Percentiles rank a stretch among this genome's conserved stretches.
Conservation (phyloP, 2,888 invertebrate genomes). For the Poecilobothrus nobilitatus region DNA sequence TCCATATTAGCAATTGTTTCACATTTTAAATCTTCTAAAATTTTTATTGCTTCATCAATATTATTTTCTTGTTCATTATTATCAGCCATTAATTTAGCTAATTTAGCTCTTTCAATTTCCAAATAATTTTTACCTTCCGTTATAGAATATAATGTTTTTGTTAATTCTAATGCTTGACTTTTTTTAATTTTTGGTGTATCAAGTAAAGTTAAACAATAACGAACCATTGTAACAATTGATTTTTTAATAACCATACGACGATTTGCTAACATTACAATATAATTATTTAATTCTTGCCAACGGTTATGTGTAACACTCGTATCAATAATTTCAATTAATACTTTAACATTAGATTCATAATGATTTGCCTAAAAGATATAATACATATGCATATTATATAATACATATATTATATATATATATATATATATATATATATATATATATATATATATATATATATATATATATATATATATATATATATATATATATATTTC, state of each 20-base stretch:
- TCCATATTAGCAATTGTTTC: constrained; percentile 97
- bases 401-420: too few species aligned
- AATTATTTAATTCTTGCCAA: constrained; percentile 81
- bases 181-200: constrained; percentile 78
- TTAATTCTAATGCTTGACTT: constrained; percentile 76
- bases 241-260: constrained; percentile 80
- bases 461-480: too few species aligned
- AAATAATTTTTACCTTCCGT: constrained; percentile 97
- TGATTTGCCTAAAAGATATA: constrained; percentile 46
- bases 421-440: too few species aligned
- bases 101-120: constrained; percentile 86
- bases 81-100: constrained; percentile 75
- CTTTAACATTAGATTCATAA: constrained; percentile 78
- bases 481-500: not conserved
- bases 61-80: constrained; percentile 69
- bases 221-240: constrained; percentile 86
- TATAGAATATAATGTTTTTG: constrained; percentile 80
- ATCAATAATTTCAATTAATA: constrained; percentile 79
- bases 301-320: constrained; percentile 78
- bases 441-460: too few species aligned
- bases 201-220: constrained; percentile 71
- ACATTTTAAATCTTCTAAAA: constrained; percentile 74
- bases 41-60: constrained; percentile 76
- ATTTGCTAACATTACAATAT: constrained; percentile 78
- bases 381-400: constrained; percentile 39